phyloP scores from a whole-genome alignment of 2,113 vertebrate species.

The Antennarius striatus region DNA sequence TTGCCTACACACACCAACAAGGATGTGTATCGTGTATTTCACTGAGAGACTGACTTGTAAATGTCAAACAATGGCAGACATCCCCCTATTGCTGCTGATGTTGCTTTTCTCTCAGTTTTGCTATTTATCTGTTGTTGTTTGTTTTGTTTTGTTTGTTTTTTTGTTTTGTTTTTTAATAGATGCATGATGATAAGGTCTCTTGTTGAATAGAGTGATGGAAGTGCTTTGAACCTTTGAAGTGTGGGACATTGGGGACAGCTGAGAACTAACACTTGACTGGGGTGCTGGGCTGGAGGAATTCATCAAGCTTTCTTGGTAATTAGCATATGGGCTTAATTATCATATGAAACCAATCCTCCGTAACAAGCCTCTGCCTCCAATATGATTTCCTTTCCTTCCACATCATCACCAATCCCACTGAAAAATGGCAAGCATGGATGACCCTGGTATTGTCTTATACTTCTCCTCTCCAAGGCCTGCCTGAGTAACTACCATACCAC shows the following conservation, averaged over 20 bases:
- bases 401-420: constrained; percentile 56
- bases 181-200: constrained; percentile 10
- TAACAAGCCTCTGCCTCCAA: constrained; percentile 49
- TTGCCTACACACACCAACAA: constrained; percentile 39
- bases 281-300: constrained; percentile 54
- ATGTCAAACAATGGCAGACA: constrained; percentile 69
- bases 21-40: constrained; percentile 58
- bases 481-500: constrained; percentile 72
- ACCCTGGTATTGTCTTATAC: constrained; percentile 65
- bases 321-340: constrained; percentile 77
- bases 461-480: constrained; percentile 62
- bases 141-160: too few relatives aligned
- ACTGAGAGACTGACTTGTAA: constrained; percentile 70
- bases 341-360: constrained; percentile 70
- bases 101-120: constrained; percentile 20
- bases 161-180: too few relatives aligned
- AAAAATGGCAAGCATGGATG: constrained; percentile 62
- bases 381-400: constrained; percentile 55
- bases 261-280: constrained; percentile 35
- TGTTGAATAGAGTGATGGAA: constrained; percentile 39
- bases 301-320: constrained; percentile 72
- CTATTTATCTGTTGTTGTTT: constrained; percentile 1
- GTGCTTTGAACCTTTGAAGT: constrained; percentile 61
- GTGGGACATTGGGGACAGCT: constrained; percentile 60
- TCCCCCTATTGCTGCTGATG: constrained; percentile 42